Evolutionary conservation across 2,113 vertebrate species (phyloP).

Genomic region (Candoia aspera): DNA sequence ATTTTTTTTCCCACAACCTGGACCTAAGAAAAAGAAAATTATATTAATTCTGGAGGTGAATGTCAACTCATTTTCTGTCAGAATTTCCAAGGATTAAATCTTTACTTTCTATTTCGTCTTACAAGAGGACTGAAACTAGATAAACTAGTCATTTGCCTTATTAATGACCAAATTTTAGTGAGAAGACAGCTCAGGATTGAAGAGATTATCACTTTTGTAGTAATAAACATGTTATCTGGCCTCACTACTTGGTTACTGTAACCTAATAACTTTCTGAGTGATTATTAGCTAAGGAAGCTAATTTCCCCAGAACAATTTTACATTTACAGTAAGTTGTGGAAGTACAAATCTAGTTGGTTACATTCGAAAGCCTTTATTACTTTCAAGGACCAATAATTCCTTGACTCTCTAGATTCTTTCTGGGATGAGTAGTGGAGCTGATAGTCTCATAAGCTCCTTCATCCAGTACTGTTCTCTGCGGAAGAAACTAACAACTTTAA

Average conservation of each 20-base stretch:
- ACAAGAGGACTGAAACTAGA: background rate
- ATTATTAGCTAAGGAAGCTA: background rate
- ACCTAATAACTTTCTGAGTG: background rate
- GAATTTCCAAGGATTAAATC: background rate
- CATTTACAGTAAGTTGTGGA: background rate
- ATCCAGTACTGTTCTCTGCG: background rate
- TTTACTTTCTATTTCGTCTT: background rate
- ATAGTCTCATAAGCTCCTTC: background rate
- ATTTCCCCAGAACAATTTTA: background rate
- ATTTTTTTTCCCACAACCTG: conserved; percentile 86
- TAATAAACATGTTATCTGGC: background rate
- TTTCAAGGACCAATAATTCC: background rate
- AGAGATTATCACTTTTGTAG: background rate
- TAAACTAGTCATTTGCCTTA: background rate
- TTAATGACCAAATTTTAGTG: background rate
- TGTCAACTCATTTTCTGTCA: background rate
- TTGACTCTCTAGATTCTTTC: background rate
- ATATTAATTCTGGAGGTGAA: background rate
- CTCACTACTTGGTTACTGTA: background rate
- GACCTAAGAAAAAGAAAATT: conserved; percentile 55
- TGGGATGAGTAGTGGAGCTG: background rate
- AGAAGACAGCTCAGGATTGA: background rate
- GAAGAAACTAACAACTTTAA: background rate
- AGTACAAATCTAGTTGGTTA: background rate
- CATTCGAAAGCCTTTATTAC: background rate